Conservation (phyloP, 2,888 invertebrate genomes). For the Himalopsyche anomala region DNA sequence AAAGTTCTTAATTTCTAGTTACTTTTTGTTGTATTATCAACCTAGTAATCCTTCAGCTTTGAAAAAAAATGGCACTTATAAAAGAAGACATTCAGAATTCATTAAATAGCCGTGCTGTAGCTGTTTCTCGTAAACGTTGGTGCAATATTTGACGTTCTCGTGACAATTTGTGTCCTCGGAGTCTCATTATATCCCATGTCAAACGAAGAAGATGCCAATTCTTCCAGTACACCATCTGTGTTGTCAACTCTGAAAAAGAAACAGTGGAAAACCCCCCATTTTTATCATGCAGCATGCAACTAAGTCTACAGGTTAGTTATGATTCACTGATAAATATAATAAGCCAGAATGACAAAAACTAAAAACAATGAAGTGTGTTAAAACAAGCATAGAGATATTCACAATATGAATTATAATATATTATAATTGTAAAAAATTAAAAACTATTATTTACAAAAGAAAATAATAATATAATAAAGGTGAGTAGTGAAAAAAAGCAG, state of each 20-base stretch:
- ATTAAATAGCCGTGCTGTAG: slow-evolving; percentile 62
- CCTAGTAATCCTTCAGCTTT: too few species aligned
- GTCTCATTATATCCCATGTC: slow-evolving; percentile 41
- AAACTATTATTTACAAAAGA: too few species aligned
- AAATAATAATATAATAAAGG: too few species aligned
- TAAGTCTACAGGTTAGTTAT: slow-evolving; percentile 38
- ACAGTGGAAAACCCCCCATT: slow-evolving; percentile 60
- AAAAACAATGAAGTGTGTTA: too few species aligned
- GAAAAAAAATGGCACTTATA: too few species aligned
- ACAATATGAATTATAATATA: too few species aligned
- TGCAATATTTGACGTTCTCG: neutral
- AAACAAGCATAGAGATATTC: slow-evolving; percentile 1
- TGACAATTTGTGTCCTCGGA: slow-evolving; percentile 53
- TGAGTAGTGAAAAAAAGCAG: too few species aligned
- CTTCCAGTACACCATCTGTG: slow-evolving; percentile 46
- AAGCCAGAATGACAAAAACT: too few species aligned
- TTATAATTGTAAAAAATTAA: too few species aligned
- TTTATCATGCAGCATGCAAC: slow-evolving; percentile 65
- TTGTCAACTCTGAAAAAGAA: slow-evolving; percentile 59
- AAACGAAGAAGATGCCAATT: neutral
- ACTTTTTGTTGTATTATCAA: neutral
- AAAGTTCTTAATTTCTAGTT: neutral
- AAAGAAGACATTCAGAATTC: too few species aligned
- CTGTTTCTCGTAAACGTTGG: slow-evolving; percentile 11
- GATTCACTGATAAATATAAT: too few species aligned